These are phyloP conservation scores for Himalopsyche kuldschensis DNA, from an alignment of 2,888 invertebrate species.

Conservation along the genomic window DNA sequence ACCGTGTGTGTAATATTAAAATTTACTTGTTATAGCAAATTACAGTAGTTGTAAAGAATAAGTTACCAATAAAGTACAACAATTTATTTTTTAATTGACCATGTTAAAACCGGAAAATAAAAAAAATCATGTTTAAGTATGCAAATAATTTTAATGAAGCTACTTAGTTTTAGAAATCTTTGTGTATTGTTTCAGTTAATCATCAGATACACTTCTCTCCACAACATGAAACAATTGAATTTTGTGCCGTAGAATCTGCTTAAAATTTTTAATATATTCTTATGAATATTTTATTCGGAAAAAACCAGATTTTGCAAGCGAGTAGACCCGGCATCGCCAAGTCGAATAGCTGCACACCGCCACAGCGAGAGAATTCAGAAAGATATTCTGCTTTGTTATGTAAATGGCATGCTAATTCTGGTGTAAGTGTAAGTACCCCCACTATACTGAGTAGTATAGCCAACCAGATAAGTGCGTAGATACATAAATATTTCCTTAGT, in stretches of 20 bases:
- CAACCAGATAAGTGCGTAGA: constrained; percentile 3
- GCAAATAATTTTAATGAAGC: too few species aligned
- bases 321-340: constrained; percentile 12
- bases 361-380: constrained; percentile 16
- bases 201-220: not conserved
- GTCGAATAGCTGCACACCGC: not conserved
- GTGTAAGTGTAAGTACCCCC: constrained; percentile 31
- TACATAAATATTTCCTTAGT: constrained; percentile 8
- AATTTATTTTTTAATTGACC: too few species aligned
- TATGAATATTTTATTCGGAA: constrained; percentile 6
- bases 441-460: constrained; percentile 4
- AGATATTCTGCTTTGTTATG: constrained; percentile 36
- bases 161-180: too few species aligned
- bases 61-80: too few species aligned
- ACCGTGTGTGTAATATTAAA: too few species aligned
- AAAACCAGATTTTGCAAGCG: constrained; percentile 20
- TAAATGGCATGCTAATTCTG: constrained; percentile 36
- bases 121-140: too few species aligned
- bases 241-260: not conserved
- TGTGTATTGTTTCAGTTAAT: too few species aligned
- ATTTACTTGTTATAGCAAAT: too few species aligned
- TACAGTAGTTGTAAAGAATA: too few species aligned
- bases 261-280: not conserved
- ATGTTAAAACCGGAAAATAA: too few species aligned
- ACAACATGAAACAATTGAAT: not conserved